These are phyloP conservation scores for Myiotriccus ornatus DNA, from an alignment of 2,797 vertebrate species.

Conservation along the genomic window DNA sequence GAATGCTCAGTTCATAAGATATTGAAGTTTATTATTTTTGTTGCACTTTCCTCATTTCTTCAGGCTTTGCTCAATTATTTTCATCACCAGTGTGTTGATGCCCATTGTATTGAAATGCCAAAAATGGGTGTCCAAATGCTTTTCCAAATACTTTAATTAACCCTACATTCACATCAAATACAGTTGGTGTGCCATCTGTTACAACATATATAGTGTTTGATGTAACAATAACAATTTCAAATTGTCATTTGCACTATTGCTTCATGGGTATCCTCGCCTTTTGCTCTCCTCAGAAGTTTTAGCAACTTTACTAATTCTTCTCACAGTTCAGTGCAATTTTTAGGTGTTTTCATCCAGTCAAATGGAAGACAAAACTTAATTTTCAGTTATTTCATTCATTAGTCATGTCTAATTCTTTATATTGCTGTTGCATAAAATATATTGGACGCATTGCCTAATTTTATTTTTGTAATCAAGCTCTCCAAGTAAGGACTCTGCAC, in stretches of 20 bases:
- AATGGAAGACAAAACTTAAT: neutral
- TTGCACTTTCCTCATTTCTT: constrained; percentile 1
- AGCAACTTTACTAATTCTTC: neutral
- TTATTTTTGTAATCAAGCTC: neutral
- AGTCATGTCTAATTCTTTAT: neutral
- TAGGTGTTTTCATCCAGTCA: neutral
- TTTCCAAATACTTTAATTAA: constrained; percentile 21
- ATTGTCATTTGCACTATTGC: neutral
- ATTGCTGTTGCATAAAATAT: neutral
- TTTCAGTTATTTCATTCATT: neutral
- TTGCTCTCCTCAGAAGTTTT: neutral
- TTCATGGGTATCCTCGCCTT: neutral
- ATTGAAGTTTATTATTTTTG: neutral
- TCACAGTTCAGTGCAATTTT: neutral
- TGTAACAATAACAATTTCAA: neutral
- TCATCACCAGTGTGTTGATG: neutral
- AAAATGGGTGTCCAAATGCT: constrained; percentile 18
- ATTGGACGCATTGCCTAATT: neutral
- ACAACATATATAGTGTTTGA: neutral
- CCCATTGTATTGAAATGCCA: neutral
- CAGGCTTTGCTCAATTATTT: constrained; percentile 3
- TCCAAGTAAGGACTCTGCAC: neutral
- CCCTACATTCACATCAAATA: neutral
- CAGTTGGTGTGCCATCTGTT: constrained; percentile 12
- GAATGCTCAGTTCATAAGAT: neutral